A percentile compares a stretch with the other conserved stretches of the same genome.
Conservation (phyloP, 1,140 invertebrate species). For the Drosophila pallidifrons region DNA sequence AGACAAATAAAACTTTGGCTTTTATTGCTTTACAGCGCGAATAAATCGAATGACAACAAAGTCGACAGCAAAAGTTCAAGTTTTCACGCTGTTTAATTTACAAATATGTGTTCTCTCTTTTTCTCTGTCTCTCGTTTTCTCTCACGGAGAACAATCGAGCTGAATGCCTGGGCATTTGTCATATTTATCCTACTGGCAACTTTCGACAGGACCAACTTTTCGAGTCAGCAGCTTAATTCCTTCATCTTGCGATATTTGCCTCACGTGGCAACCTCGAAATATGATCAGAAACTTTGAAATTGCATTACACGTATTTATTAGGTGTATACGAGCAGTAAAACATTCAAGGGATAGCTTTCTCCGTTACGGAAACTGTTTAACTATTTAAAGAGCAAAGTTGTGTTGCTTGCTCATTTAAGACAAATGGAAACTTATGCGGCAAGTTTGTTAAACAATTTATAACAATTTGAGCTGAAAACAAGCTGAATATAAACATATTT, state of each 20-base stretch:
- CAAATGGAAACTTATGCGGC: slow-evolving; percentile 47
- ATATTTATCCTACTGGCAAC: neutral
- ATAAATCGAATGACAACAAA: slow-evolving; percentile 30
- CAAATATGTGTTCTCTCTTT: slow-evolving; percentile 6
- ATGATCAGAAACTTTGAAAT: slow-evolving; percentile 32
- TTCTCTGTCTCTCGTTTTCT: neutral
- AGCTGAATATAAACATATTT: neutral
- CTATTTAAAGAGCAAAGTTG: slow-evolving; percentile 20
- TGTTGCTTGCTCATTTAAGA: neutral
- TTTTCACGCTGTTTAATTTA: slow-evolving; percentile 34
- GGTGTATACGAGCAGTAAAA: neutral
- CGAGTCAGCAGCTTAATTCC: slow-evolving; percentile 1
- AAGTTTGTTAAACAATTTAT: slow-evolving; percentile 45
- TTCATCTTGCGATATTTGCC: slow-evolving; percentile 15
- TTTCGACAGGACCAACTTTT: slow-evolving; percentile 39
- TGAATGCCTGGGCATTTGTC: neutral
- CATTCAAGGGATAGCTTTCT: slow-evolving; percentile 15
- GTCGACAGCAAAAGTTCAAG: slow-evolving; percentile 42
- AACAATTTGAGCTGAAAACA: slow-evolving; percentile 19
- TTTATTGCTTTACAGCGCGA: slow-evolving; percentile 24
- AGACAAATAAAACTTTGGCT: slow-evolving; percentile 42
- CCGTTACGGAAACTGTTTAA: slow-evolving; percentile 23
- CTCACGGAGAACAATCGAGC: slow-evolving; percentile 1
- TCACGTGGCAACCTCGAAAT: slow-evolving; percentile 10
- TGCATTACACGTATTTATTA: slow-evolving; percentile 22